Base-by-base conservation (phyloP, 2,888 invertebrate genomes). In the Polia nebulosa region DNA sequence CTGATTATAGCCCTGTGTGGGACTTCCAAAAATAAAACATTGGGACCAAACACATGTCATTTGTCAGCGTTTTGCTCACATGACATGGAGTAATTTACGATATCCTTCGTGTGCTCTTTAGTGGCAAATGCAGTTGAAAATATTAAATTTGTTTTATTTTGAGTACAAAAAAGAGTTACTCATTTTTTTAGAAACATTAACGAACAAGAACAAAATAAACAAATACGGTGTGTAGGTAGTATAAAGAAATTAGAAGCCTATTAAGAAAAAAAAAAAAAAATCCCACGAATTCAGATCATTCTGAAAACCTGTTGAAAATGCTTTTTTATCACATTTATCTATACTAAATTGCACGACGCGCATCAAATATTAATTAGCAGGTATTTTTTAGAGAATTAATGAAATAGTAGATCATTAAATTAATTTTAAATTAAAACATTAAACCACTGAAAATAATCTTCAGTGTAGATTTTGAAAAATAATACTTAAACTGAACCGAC, bases 31-130 rank as follows among this genome's bases (percentile, higher is more conserved):
- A 93, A 92, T 92, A 93, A 90, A 91, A 89, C 67, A 82, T 73
- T 84, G 78, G 79, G 83, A 84, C 87, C 84, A 87, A 91, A 90
- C 92, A 92, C 89, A 92, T 93, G 93, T 93, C 92, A 93, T 93
- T 93, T 93, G 94, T 94, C 93, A 93, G 90, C 90, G 89, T 90
- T 92, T 90, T 89, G 89, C 88, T 91, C 87, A 87, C 89, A 90
- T 88, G 92, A 91, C 88, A 85, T 87, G 85, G 81, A 88, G 90
- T 89, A 90, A 91, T 92, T 91, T 92, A 92, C 89, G 90, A 90
- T 89, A 85, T 88, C 85, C 87, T 85, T 81, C 72, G 76, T 86
- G 86, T 83, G 85, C 87, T 88, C 85, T 88, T 81, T 70, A 83
- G 82, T 84, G 90, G 89, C 90, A 76, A 80, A 80, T 56, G 20